Conservation (phyloP, 2,797 vertebrate species). For the Toxotes lorentzi region DNA sequence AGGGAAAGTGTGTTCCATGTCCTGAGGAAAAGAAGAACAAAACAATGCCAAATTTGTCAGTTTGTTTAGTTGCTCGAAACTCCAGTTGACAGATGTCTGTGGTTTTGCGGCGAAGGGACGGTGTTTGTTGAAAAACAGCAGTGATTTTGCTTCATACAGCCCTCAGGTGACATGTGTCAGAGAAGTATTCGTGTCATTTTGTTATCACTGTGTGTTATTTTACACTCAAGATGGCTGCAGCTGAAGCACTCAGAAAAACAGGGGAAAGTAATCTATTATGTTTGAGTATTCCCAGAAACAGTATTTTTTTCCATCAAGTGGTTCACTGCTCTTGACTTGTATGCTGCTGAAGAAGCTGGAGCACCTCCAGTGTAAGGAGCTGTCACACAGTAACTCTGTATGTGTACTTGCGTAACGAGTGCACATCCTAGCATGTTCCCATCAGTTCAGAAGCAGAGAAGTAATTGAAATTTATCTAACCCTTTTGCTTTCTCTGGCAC, state of each 20-base stretch:
- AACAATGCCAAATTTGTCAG: constrained; percentile 20
- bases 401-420: not conserved
- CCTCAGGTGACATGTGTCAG: constrained; percentile 56
- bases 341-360: constrained; percentile 7
- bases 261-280: not conserved
- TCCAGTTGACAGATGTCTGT: not conserved
- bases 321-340: not conserved
- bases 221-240: constrained; percentile 44
- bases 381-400: constrained; percentile 1
- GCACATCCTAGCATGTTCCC: constrained; percentile 7
- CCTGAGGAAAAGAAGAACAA: constrained; percentile 55
- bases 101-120: constrained; percentile 39
- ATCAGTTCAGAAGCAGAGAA: constrained; percentile 10
- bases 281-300: not conserved
- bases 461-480: constrained; percentile 23
- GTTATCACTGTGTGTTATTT: constrained; percentile 25
- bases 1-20: constrained; percentile 50
- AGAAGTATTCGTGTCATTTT: constrained; percentile 41
- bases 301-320: not conserved
- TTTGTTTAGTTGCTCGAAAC: too few relatives aligned
- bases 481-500: constrained; percentile 28
- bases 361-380: constrained; percentile 7
- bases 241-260: not conserved
- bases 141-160: constrained; percentile 40
- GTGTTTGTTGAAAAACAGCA: constrained; percentile 42